A percentile compares a stretch with the other conserved stretches of the same genome.
Evolutionary conservation across 2,113 vertebrate species (phyloP).

Genomic region (Hyperoodon ampullatus): DNA sequence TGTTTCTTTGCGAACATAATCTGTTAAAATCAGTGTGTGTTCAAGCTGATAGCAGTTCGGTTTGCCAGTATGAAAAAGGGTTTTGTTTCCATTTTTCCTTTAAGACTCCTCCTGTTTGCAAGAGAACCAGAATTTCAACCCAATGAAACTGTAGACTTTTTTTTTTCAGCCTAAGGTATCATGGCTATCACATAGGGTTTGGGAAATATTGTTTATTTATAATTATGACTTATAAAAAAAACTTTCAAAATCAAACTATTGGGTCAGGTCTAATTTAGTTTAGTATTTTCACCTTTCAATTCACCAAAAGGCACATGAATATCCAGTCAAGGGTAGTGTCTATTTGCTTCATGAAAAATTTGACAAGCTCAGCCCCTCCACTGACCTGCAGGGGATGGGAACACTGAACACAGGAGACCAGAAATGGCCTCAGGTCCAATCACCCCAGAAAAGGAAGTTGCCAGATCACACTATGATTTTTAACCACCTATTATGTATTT

Average conservation of each 20-base stretch:
- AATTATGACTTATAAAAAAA: background rate
- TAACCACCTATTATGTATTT: background rate
- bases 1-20: background rate
- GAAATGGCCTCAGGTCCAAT: background rate
- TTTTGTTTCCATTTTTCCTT: constrained; percentile 23
- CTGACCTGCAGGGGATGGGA: background rate
- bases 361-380: background rate
- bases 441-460: background rate
- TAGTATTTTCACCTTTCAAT: constrained; percentile 35
- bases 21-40: background rate
- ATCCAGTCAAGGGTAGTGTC: background rate
- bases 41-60: background rate
- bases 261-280: background rate
- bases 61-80: background rate
- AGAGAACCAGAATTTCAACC: background rate
- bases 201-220: background rate
- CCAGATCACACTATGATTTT: background rate
- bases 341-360: background rate
- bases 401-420: background rate
- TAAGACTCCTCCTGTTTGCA: background rate
- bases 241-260: background rate
- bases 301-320: background rate
- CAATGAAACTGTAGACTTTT: background rate
- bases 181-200: background rate
- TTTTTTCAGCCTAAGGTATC: background rate